Base-by-base conservation (phyloP, 2,113 vertebrate species). In the Xenus cinereus region DNA sequence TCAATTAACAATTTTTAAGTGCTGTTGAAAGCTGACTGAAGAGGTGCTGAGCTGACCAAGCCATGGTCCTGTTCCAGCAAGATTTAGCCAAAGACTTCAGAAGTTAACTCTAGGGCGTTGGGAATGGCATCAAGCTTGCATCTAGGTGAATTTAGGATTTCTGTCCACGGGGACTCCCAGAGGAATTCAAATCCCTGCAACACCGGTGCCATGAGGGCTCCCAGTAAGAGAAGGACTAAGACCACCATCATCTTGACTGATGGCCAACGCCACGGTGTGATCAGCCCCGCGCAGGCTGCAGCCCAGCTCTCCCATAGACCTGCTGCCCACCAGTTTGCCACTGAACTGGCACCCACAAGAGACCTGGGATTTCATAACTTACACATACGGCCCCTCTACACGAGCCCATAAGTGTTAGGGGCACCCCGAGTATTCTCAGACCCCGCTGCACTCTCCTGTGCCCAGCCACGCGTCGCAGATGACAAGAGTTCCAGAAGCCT, bases 241-340 rank as follows among this genome's bases (percentile, higher is more conserved):
- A 68, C 6, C 28, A 33, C 10, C 53, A 60, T 3, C 32, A 30
- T 3, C 32, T 59, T 2, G 2, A 2, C 18, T 0, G 8, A 73
- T 0, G 3, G 43, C 16, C 46, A 74, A 50, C 5, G 2, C 60
- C 37, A 21, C 0, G 1, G 46, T 1, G 5, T 9, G 43, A 30
- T 15, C 39, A 54, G 48, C 78, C 18, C 41, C 0, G 0, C 0
- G 13, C 20, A 39, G 37, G 54, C 26, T 78, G 67, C 43, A 80
- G 62, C 72, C 20, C 84, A 68, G 43, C 53, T 46, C 28, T 68
- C 57, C 63, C 10, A 1, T 3, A 15, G 63, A 64, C 48, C 41
- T 26, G 10, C 0, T 24, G 19, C 77, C 54, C 39, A 15, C 17
- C 3, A 14, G 8, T 28, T 37, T 74, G 23, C 30, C 66, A 60